Conservation (phyloP, 2,113 vertebrate genomes). For the Ictalurus punctatus region DNA sequence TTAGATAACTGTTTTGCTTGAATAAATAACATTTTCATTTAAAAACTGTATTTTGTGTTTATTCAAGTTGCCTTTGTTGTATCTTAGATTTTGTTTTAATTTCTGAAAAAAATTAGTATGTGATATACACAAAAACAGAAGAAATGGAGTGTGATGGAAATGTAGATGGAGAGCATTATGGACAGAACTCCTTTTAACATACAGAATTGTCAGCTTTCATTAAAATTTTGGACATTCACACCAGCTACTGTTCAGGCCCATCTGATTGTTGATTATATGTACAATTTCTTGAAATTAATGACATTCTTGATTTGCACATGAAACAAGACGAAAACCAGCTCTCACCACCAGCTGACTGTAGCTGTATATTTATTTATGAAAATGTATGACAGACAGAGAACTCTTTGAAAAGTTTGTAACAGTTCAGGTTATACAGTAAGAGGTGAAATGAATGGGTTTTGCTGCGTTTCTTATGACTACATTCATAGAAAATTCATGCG, state of each 20-base stretch:
- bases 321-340: not conserved
- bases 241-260: not conserved
- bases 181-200: not conserved
- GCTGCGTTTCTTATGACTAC: not conserved
- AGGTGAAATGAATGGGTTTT: not conserved
- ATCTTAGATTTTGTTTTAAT: too few relatives aligned
- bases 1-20: too few relatives aligned
- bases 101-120: too few relatives aligned
- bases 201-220: not conserved
- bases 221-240: not conserved
- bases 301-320: not conserved
- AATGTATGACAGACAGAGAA: not conserved
- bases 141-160: not conserved
- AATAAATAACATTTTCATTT: too few relatives aligned
- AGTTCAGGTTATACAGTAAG: not conserved
- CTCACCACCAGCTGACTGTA: not conserved
- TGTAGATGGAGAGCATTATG: not conserved
- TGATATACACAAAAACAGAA: too few relatives aligned
- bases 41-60: too few relatives aligned
- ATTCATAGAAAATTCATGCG: not conserved
- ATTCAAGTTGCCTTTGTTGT: too few relatives aligned
- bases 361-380: not conserved
- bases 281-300: not conserved
- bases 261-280: slow-evolving; percentile 1
- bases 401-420: not conserved